Evolutionary conservation across 2,113 vertebrate species (phyloP).

Genomic region (Microtus montanus): DNA sequence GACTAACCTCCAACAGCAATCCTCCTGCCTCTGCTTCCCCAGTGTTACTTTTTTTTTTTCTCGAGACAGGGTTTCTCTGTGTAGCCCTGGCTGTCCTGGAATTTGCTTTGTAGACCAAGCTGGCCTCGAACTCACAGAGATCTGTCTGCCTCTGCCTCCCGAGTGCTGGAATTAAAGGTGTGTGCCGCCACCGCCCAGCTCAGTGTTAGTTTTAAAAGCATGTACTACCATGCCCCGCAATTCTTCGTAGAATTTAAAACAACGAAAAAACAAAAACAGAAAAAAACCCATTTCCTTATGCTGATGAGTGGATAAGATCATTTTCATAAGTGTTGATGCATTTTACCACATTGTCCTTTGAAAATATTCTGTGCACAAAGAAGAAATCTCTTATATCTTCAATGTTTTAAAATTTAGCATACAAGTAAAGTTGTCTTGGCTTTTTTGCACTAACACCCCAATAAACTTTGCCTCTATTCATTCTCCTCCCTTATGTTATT

Average conservation of each 20-base stretch:
- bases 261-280: background rate
- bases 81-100: too few species aligned
- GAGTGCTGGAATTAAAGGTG: too few species aligned
- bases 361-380: conserved; percentile 40
- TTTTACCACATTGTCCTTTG: conserved; percentile 22
- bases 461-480: background rate
- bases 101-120: too few species aligned
- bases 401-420: background rate
- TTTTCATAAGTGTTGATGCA: conserved; percentile 36
- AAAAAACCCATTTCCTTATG: conserved; percentile 12
- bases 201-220: background rate
- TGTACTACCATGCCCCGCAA: background rate
- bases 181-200: too few species aligned
- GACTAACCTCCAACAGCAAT: background rate
- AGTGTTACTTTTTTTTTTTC: background rate
- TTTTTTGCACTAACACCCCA: background rate
- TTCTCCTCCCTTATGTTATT: too few species aligned
- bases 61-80: too few species aligned
- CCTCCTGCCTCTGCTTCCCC: background rate
- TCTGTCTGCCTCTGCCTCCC: too few species aligned
- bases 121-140: too few species aligned
- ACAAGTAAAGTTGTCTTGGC: background rate
- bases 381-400: background rate
- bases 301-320: background rate
- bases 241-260: background rate